Percentiles rank a stretch among this genome's conserved stretches.
Evolutionary conservation across 53 echinoderm and acorn worm species (phyloP).

Genomic region (Crossaster papposus): DNA sequence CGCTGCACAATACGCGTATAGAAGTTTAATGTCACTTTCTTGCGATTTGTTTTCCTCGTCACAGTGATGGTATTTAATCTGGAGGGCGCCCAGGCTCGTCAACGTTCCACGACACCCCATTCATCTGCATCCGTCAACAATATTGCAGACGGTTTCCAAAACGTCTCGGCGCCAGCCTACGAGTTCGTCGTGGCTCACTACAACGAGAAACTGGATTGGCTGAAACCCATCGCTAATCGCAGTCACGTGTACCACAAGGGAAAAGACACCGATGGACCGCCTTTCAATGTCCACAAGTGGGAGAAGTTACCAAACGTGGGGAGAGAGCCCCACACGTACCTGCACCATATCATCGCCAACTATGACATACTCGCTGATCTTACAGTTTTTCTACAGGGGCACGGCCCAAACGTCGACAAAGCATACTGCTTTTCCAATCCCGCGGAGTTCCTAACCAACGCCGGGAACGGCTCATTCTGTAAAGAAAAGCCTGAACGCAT

Average conservation of each 20-base stretch:
- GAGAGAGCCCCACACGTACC: conserved; percentile 36
- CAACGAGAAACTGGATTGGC: background rate
- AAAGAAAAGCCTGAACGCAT: background rate
- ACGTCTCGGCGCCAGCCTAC: background rate
- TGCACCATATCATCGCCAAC: conserved; percentile 43
- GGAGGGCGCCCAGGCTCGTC: background rate
- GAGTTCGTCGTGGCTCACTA: conserved; percentile 2
- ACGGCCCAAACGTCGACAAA: background rate
- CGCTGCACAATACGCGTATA: no score
- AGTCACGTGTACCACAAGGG: conserved; percentile 27
- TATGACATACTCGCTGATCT: conserved; percentile 48
- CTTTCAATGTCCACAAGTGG: conserved; percentile 20
- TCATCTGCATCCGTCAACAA: background rate
- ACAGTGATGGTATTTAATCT: no score
- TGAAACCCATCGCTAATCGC: background rate
- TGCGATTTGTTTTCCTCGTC: no score
- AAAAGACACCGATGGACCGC: background rate
- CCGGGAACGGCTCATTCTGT: background rate
- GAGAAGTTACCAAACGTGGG: conserved; percentile 56
- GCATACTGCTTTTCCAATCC: background rate
- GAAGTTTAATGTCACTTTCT: no score
- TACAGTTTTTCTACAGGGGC: conserved; percentile 51
- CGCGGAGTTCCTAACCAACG: conserved; percentile 23
- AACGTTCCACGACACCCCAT: background rate
- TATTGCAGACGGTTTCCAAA: background rate